Percentiles rank a stretch among this genome's conserved stretches.
Conservation (phyloP, 2,797 vertebrate genomes). For the Tadarida brasiliensis region DNA sequence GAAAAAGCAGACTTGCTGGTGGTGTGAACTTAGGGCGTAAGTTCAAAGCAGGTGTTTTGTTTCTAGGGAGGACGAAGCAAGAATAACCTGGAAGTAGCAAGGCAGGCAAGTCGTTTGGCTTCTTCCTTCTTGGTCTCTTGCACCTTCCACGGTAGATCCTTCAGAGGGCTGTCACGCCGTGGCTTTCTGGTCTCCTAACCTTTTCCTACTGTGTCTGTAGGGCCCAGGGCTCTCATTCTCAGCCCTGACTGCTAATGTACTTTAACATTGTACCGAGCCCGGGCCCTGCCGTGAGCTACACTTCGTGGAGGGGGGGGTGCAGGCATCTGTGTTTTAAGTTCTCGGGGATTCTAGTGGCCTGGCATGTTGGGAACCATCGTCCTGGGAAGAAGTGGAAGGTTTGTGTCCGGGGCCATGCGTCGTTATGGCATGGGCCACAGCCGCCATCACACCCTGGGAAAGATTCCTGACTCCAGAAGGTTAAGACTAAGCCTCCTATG, state of each 20-base stretch:
- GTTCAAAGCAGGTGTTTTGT: not conserved
- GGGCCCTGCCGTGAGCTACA: not conserved
- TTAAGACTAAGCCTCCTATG: not conserved
- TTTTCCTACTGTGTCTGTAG: not conserved
- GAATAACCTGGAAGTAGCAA: not conserved
- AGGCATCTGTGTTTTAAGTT: not conserved
- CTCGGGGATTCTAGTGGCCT: not conserved
- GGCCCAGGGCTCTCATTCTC: not conserved
- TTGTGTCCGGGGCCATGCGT: not conserved
- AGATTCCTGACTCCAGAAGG: not conserved
- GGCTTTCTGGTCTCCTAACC: not conserved
- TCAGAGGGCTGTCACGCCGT: not conserved
- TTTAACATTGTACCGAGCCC: not conserved
- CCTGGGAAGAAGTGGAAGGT: not conserved
- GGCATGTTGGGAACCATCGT: not conserved
- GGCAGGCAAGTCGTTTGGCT: not conserved
- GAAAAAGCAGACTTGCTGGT: not conserved
- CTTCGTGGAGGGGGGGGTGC: not conserved
- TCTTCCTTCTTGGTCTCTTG: not conserved
- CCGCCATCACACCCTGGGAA: not conserved
- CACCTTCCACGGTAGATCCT: not conserved
- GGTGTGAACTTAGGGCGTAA: fast-evolving
- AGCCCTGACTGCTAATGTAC: not conserved
- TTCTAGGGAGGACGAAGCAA: not conserved
- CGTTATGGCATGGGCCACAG: not conserved